Percentiles rank a stretch among this genome's conserved stretches.
Conservation (phyloP, 1,140 invertebrate species). For the Oryctes rhinoceros region DNA sequence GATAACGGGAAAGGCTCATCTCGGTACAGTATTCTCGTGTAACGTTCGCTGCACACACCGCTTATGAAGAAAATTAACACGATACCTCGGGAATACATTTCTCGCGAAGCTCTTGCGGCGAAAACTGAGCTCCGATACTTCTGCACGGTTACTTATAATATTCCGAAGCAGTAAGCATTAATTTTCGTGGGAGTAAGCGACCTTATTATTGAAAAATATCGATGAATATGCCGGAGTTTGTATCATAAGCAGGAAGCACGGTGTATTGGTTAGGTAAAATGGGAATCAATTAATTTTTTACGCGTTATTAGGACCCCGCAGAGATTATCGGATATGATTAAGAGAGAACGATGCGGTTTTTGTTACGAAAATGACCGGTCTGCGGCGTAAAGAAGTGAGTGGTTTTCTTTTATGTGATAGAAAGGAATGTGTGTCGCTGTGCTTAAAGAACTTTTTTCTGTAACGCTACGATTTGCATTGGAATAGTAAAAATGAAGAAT, state of each 20-base stretch:
- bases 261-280: no score
- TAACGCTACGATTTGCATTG: no score
- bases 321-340: no score
- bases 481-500: no score
- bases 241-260: neutral
- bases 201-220: neutral
- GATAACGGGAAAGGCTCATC: neutral
- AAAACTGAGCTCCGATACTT: neutral
- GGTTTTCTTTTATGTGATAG: no score
- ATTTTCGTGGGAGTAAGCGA: conserved; percentile 1
- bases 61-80: neutral
- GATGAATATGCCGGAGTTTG: neutral
- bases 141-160: neutral
- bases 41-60: neutral
- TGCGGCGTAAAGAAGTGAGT: no score
- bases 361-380: no score
- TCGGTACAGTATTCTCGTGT: neutral
- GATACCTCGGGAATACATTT: neutral
- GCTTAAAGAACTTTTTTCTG: no score
- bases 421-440: no score
- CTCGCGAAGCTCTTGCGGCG: neutral
- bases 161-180: neutral
- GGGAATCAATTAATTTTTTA: no score
- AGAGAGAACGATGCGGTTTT: no score
- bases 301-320: no score